Percentiles rank a stretch among this genome's conserved stretches.
Evolutionary conservation across 2,797 vertebrate species (phyloP).

Genomic region (Catamblyrhynchus diadema): DNA sequence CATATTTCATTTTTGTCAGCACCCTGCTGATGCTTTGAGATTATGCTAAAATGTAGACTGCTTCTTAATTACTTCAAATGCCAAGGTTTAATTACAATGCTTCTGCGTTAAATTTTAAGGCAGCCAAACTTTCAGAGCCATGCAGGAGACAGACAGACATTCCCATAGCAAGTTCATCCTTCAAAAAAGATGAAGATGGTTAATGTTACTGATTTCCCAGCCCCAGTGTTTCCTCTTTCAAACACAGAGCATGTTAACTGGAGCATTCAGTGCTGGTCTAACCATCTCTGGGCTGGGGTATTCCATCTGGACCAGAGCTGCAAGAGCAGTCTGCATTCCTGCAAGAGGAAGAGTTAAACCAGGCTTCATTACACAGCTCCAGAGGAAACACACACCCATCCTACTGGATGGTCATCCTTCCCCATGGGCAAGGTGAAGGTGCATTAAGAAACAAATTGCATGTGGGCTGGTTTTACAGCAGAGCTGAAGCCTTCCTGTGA

Average conservation of each 20-base stretch:
- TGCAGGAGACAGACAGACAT: not conserved
- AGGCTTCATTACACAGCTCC: not conserved
- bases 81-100: slow-evolving; percentile 31
- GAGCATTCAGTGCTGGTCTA: not conserved
- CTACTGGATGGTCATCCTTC: not conserved
- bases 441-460: not conserved
- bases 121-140: not conserved
- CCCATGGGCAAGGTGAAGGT: not conserved
- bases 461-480: not conserved
- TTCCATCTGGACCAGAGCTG: slow-evolving; percentile 55
- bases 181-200: not conserved
- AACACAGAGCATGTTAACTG: not conserved
- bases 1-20: not conserved
- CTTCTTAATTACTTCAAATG: slow-evolving; percentile 31
- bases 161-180: not conserved
- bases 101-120: not conserved
- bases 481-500: not conserved
- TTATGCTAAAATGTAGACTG: not conserved
- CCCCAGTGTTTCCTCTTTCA: not conserved
- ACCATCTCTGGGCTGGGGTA: slow-evolving; percentile 42
- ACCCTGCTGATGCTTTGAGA: not conserved
- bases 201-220: not conserved
- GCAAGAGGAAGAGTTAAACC: not conserved
- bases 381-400: not conserved
- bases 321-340: slow-evolving; percentile 58